Percentiles rank a stretch among this genome's conserved stretches.
phyloP scores from a whole-genome alignment of 2,888 invertebrate genomes.

The Stenurella melanura region DNA sequence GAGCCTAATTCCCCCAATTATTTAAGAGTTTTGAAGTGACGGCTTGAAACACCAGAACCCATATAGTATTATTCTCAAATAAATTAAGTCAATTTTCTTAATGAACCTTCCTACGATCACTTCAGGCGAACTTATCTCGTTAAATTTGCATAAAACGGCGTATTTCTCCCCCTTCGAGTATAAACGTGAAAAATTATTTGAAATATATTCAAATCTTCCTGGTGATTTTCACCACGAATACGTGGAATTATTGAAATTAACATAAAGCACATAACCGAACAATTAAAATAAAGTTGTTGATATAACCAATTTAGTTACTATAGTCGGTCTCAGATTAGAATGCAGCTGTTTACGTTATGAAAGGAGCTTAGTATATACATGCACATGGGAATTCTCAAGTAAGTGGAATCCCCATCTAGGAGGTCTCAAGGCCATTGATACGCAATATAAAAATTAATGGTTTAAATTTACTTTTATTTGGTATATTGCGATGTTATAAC shows the following conservation, averaged over 20 bases:
- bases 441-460: too few species aligned
- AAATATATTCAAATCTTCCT: constrained; percentile 25
- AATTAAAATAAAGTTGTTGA: neutral
- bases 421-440: too few species aligned
- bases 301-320: neutral
- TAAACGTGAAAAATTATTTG: constrained; percentile 34
- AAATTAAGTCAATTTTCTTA: constrained; percentile 43
- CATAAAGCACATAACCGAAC: neutral
- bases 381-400: too few species aligned
- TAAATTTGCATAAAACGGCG: constrained; percentile 42
- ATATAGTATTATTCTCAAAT: constrained; percentile 40
- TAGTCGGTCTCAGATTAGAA: too few species aligned
- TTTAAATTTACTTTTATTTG: too few species aligned
- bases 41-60: constrained; percentile 31
- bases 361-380: too few species aligned
- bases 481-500: too few species aligned
- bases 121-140: constrained; percentile 42
- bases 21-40: constrained; percentile 38
- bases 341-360: too few species aligned
- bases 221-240: constrained; percentile 21
- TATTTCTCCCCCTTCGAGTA: constrained; percentile 18
- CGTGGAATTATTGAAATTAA: constrained; percentile 20
- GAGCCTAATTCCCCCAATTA: constrained; percentile 36
- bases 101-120: constrained; percentile 40
- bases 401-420: too few species aligned